These are phyloP conservation scores for Microctonus brassicae DNA, from an alignment of 2,888 invertebrate genomes.

Conservation along the genomic window DNA sequence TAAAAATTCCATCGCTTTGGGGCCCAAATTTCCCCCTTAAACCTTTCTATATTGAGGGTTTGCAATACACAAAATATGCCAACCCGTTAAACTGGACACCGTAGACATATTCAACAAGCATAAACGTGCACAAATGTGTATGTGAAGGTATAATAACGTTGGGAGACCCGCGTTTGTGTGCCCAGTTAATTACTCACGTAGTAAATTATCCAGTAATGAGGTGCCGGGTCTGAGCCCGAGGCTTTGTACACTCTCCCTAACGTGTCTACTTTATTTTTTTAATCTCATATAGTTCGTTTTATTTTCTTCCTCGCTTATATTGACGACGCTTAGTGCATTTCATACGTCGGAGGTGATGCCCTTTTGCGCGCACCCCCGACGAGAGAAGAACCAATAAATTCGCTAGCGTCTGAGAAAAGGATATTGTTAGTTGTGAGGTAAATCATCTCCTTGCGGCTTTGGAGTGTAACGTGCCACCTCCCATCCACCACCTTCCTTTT, in stretches of 20 bases:
- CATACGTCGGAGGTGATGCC: conserved; percentile 42
- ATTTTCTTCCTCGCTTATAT: conserved; percentile 6
- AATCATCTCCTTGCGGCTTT: conserved; percentile 60
- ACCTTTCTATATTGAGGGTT: not conserved
- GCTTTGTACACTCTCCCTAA: conserved; percentile 46
- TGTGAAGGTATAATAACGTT: conserved; percentile 48
- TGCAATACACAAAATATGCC: not conserved
- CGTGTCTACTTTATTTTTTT: conserved; percentile 20
- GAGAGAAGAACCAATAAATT: conserved; percentile 64
- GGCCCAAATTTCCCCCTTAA: not conserved
- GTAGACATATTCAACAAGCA: not conserved
- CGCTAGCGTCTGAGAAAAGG: conserved; percentile 60
- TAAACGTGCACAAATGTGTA: conserved; percentile 26
- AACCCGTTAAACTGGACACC: conserved; percentile 7
- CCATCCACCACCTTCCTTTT: conserved; percentile 36
- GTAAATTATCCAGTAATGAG: conserved; percentile 69
- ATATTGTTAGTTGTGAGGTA: conserved; percentile 68
- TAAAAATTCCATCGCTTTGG: conserved; percentile 2
- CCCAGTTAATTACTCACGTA: conserved; percentile 68
- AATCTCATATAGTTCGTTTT: conserved; percentile 25
- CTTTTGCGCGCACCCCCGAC: conserved; percentile 50
- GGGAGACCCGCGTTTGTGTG: conserved; percentile 62
- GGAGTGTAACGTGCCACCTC: conserved; percentile 41
- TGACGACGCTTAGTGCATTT: conserved; percentile 1
- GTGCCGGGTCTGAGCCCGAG: conserved; percentile 65